Percentiles rank a stretch among this genome's conserved stretches.
phyloP scores from a whole-genome alignment of 2,888 invertebrate genomes.

The Cephus runcator region DNA sequence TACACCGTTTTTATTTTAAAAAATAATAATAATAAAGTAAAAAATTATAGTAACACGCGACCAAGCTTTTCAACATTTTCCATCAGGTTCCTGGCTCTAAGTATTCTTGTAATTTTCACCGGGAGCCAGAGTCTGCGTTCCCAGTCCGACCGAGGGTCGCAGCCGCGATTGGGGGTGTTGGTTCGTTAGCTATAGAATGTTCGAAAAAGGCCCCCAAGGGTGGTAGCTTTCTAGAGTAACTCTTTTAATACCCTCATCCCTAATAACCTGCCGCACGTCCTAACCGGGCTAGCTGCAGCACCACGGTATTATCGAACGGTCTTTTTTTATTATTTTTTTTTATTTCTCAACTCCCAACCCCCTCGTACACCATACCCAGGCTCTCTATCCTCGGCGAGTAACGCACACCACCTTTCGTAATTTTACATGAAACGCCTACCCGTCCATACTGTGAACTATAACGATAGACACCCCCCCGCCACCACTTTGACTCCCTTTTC shows the following conservation, averaged over 20 bases:
- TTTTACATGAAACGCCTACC: background rate
- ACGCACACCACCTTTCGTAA: background rate
- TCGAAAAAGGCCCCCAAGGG: conserved; percentile 15
- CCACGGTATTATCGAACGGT: conserved; percentile 19
- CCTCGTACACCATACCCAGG: too few species aligned
- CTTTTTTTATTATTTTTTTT: conserved; percentile 3
- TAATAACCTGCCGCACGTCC: conserved; percentile 15
- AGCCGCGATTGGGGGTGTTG: background rate
- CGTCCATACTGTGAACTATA: background rate
- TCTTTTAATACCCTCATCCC: conserved; percentile 16
- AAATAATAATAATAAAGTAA: background rate
- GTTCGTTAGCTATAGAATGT: background rate
- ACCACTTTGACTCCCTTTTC: background rate
- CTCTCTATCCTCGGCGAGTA: background rate
- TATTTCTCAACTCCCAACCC: background rate
- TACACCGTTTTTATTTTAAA: background rate
- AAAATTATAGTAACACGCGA: background rate
- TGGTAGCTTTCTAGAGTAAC: conserved; percentile 35
- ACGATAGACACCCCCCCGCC: background rate
- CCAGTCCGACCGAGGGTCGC: background rate
- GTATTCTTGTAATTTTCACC: background rate
- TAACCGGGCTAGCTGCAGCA: background rate
- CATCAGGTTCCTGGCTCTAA: background rate
- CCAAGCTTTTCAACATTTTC: background rate
- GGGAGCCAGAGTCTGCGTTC: background rate